Evolutionary conservation across 2,888 invertebrate genomes (phyloP).

Genomic region (Cephonodes hylas): DNA sequence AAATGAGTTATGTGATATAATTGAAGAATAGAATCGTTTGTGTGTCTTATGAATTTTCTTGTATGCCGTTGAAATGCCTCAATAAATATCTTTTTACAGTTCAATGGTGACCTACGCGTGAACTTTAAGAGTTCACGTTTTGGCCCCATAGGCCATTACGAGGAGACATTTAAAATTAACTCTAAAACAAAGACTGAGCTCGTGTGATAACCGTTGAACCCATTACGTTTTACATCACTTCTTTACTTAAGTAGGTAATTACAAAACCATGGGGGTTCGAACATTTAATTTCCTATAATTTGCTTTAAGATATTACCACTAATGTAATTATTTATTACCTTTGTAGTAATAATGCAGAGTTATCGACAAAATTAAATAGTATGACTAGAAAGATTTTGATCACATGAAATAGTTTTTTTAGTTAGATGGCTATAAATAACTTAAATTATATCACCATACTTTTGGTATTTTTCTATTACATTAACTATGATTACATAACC

Average conservation of each 20-base stretch:
- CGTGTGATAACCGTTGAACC: neutral
- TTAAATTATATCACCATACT: too few relatives aligned
- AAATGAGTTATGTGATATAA: neutral
- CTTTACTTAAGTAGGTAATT: neutral
- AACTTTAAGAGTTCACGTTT: neutral
- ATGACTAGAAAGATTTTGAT: too few relatives aligned
- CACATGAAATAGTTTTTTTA: too few relatives aligned
- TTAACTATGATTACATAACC: too few relatives aligned
- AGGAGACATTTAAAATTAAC: neutral
- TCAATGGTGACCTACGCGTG: neutral
- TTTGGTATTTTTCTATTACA: too few relatives aligned
- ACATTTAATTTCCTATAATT: neutral
- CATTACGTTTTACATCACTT: neutral
- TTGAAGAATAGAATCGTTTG: neutral
- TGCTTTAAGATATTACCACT: neutral
- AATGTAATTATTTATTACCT: too few relatives aligned
- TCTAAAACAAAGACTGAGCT: neutral
- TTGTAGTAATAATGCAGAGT: neutral
- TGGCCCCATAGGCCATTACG: neutral
- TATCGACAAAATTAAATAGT: too few relatives aligned
- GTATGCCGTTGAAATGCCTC: neutral
- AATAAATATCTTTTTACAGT: neutral
- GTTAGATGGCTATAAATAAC: too few relatives aligned
- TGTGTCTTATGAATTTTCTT: neutral
- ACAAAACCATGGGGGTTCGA: neutral